Evolutionary conservation across 2,888 invertebrate species (phyloP).

Genomic region (Aporophyla lueneburgensis): DNA sequence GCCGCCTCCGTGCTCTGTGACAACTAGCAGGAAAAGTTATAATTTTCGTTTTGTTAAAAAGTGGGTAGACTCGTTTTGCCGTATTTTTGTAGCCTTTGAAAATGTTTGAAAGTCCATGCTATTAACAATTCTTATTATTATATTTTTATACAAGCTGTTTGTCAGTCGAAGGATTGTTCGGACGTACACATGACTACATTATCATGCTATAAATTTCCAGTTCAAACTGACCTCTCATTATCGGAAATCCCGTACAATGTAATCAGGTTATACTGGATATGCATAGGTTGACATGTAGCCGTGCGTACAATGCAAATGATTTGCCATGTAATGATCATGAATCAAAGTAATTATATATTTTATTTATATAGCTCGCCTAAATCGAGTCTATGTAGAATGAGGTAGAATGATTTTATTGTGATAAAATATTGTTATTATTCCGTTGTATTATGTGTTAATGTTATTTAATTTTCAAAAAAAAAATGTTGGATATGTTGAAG

Average conservation of each 20-base stretch:
- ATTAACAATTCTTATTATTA: not conserved
- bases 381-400: conserved; percentile 52
- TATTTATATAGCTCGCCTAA: conserved; percentile 28
- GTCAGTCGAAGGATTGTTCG: not conserved
- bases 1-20: not conserved
- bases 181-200: not conserved
- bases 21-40: not conserved
- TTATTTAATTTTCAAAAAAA: conserved; percentile 28
- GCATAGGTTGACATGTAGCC: no score
- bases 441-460: conserved; percentile 48
- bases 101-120: not conserved
- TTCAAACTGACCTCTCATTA: no score
- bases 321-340: conserved; percentile 2
- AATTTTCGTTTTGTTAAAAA: conserved; percentile 3
- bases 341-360: not conserved
- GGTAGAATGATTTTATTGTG: conserved; percentile 60
- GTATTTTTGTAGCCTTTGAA: not conserved
- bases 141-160: not conserved
- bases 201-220: no score
- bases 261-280: no score
- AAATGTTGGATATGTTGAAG: conserved; percentile 22
- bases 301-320: not conserved
- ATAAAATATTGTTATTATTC: conserved; percentile 54
- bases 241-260: no score
- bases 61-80: not conserved